phyloP scores from a whole-genome alignment of 1,140 invertebrate genomes.

The Drosophila bifasciata region DNA sequence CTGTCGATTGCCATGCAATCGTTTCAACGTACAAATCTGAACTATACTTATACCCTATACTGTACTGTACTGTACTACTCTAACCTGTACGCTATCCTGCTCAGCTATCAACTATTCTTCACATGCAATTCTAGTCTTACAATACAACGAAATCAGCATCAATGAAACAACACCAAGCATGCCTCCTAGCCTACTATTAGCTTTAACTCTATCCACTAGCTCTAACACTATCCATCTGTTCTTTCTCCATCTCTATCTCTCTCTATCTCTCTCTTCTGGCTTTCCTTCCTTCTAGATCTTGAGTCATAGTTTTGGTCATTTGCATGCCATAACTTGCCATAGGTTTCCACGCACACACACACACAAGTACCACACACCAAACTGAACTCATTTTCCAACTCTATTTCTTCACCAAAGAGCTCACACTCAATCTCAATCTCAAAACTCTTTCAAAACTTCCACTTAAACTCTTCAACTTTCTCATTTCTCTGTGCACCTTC shows the following conservation, averaged over 20 bases:
- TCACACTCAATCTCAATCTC: slow-evolving; percentile 12
- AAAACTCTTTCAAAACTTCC: slow-evolving; percentile 52
- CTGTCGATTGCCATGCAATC: slow-evolving; percentile 64
- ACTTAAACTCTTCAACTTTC: slow-evolving; percentile 74
- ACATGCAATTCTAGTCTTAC: slow-evolving; percentile 81
- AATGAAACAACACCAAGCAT: slow-evolving; percentile 55
- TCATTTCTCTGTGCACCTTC: slow-evolving; percentile 64
- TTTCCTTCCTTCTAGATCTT: slow-evolving; percentile 12
- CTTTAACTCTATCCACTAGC: slow-evolving; percentile 62
- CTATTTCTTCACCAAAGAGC: slow-evolving; percentile 40
- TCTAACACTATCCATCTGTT: slow-evolving; percentile 56
- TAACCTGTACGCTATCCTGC: slow-evolving; percentile 10
- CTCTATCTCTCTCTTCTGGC: slow-evolving; percentile 24
- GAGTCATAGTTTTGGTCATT: slow-evolving; percentile 80
- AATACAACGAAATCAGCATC: slow-evolving; percentile 62
- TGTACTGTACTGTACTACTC: slow-evolving; percentile 17
- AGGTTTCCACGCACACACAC: slow-evolving; percentile 59
- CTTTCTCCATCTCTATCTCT: slow-evolving; percentile 21
- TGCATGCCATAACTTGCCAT: slow-evolving; percentile 84
- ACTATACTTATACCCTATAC: slow-evolving; percentile 41
- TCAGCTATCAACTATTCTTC: slow-evolving; percentile 53
- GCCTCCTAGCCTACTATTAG: slow-evolving; percentile 72
- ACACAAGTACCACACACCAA: slow-evolving; percentile 44
- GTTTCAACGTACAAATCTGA: slow-evolving; percentile 65
- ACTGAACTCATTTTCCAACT: slow-evolving; percentile 70